These are phyloP conservation scores for Crax fasciolata DNA, from an alignment of 2,797 vertebrate genomes.

Conservation along the genomic window DNA sequence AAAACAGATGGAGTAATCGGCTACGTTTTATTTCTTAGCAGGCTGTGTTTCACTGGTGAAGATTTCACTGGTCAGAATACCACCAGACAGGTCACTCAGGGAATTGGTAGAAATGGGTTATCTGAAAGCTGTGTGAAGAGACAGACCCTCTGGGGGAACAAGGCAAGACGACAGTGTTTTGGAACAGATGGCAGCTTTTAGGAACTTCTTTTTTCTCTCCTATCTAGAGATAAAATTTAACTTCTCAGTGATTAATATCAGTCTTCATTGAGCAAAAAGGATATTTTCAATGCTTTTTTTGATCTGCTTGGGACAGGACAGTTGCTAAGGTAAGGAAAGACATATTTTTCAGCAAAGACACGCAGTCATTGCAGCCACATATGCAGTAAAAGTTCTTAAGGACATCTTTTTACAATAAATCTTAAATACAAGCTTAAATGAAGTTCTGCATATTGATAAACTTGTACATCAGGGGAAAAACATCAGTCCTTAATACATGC, in stretches of 20 bases:
- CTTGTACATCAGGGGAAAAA: neutral
- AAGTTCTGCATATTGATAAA: neutral
- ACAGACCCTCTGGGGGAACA: fast-evolving
- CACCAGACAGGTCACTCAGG: neutral
- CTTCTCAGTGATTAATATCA: neutral
- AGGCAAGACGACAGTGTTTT: neutral
- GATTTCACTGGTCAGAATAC: neutral
- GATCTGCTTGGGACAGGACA: neutral
- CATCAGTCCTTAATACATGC: neutral
- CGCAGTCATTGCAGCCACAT: neutral
- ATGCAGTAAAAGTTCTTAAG: neutral
- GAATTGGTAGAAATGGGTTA: neutral
- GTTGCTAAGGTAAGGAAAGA: neutral
- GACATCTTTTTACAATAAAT: neutral
- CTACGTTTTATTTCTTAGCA: neutral
- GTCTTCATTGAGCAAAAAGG: neutral
- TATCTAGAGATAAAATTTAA: neutral
- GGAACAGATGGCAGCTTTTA: neutral
- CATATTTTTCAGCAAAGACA: neutral
- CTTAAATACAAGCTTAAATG: neutral
- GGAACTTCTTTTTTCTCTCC: neutral
- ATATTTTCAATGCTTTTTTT: neutral
- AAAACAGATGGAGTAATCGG: neutral
- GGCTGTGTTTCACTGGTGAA: neutral
- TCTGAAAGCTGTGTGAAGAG: neutral